Evolutionary conservation across 2,113 vertebrate species (phyloP).

Genomic region (Stomatorhinus ivindoensis): DNA sequence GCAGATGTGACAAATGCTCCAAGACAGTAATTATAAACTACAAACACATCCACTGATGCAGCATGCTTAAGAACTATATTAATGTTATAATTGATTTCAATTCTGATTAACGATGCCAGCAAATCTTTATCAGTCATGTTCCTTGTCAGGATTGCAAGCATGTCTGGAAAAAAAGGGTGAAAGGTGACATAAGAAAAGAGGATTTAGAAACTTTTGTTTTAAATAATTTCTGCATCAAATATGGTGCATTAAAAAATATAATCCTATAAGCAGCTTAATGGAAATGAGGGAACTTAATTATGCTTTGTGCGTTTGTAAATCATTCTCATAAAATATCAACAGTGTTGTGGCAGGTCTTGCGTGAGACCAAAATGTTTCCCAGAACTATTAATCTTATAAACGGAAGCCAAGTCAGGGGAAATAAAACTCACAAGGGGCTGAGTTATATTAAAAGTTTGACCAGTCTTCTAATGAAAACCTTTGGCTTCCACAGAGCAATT

Average conservation of each 20-base stretch:
- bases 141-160: neutral
- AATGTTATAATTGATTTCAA: neutral
- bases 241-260: slow-evolving; percentile 53
- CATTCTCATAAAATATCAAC: slow-evolving; percentile 41
- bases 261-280: slow-evolving; percentile 64
- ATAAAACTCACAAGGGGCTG: slow-evolving; percentile 40
- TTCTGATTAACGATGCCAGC: neutral
- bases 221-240: slow-evolving; percentile 54
- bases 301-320: slow-evolving; percentile 53
- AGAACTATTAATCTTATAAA: slow-evolving; percentile 40
- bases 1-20: neutral
- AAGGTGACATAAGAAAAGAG: slow-evolving; percentile 21
- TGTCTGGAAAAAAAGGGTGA: neutral
- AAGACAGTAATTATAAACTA: neutral
- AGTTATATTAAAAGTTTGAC: slow-evolving; percentile 63
- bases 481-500: slow-evolving; percentile 54
- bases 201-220: slow-evolving; percentile 47
- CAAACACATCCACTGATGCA: neutral
- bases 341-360: slow-evolving; percentile 29
- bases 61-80: neutral
- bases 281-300: slow-evolving; percentile 60
- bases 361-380: slow-evolving; percentile 23
- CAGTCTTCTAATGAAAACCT: slow-evolving; percentile 50
- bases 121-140: neutral
- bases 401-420: slow-evolving; percentile 26